Evolutionary conservation across 2,797 vertebrate genomes (phyloP).

Genomic region (Carduelis carduelis): DNA sequence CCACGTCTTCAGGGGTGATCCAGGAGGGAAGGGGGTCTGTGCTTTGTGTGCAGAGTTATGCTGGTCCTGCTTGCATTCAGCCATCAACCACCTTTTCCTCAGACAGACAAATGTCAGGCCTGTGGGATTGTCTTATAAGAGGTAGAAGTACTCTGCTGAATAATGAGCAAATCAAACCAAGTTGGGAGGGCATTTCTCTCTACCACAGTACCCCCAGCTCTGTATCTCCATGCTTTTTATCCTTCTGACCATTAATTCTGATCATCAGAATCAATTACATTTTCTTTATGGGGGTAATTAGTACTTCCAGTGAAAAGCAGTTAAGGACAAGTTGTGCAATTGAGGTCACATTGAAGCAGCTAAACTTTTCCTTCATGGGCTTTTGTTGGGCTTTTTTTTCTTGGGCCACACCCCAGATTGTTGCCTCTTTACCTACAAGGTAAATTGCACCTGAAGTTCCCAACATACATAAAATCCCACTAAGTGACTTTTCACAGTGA

Average conservation of each 20-base stretch:
- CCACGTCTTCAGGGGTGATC: background rate
- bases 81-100: background rate
- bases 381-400: background rate
- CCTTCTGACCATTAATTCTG: background rate
- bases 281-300: background rate
- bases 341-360: background rate
- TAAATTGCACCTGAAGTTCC: background rate
- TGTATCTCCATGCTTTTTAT: background rate
- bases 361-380: background rate
- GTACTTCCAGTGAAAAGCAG: background rate
- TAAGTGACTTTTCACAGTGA: background rate
- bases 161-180: background rate
- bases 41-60: background rate
- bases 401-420: background rate
- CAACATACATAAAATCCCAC: background rate
- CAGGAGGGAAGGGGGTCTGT: background rate
- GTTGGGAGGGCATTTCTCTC: background rate
- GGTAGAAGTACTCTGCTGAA: background rate
- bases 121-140: background rate
- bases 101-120: background rate
- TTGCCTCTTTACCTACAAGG: background rate
- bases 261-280: background rate
- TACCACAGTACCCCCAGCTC: background rate
- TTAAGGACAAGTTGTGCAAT: fast-evolving
- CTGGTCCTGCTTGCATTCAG: background rate